A percentile compares a stretch with the other conserved stretches of the same genome.
Conservation (phyloP, 1,140 invertebrate genomes). For the Tenebrio molitor region DNA sequence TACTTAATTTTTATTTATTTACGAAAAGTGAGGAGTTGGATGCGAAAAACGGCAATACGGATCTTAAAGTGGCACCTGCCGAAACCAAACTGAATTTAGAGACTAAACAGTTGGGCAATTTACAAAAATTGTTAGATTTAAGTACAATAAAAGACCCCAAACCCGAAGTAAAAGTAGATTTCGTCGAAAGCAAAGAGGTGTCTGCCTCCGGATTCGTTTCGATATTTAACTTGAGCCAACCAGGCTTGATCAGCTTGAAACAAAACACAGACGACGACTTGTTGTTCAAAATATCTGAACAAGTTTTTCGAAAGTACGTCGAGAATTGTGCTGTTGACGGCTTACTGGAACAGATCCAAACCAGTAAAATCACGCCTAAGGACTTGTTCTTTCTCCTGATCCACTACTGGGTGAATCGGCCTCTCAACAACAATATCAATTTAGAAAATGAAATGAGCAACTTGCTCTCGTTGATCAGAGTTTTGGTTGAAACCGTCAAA, state of each 20-base stretch:
- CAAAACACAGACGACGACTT: constrained; percentile 64
- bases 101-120: constrained; percentile 63
- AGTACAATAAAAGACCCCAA: constrained; percentile 57
- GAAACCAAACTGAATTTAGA: constrained; percentile 49
- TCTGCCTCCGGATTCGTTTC: constrained; percentile 67
- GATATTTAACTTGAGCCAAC: constrained; percentile 71
- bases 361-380: constrained; percentile 70
- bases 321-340: constrained; percentile 69
- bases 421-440: constrained; percentile 68
- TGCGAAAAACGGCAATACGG: constrained; percentile 50
- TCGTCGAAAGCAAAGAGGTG: constrained; percentile 57
- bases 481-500: constrained; percentile 66
- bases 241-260: constrained; percentile 65
- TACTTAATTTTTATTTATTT: constrained; percentile 63
- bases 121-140: constrained; percentile 65
- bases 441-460: constrained; percentile 69
- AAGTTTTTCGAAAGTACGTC: constrained; percentile 72
- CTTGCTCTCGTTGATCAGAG: constrained; percentile 67
- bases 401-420: constrained; percentile 75
- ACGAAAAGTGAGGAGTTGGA: constrained; percentile 47
- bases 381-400: constrained; percentile 77
- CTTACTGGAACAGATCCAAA: constrained; percentile 54
- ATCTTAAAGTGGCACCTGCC: constrained; percentile 28
- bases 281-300: constrained; percentile 69
- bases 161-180: constrained; percentile 60